Percentiles rank a stretch among this genome's conserved stretches.
These are phyloP conservation scores for Coregonus ussuriensis DNA, from an alignment of 2,797 vertebrate genomes.

Conservation along the genomic window DNA sequence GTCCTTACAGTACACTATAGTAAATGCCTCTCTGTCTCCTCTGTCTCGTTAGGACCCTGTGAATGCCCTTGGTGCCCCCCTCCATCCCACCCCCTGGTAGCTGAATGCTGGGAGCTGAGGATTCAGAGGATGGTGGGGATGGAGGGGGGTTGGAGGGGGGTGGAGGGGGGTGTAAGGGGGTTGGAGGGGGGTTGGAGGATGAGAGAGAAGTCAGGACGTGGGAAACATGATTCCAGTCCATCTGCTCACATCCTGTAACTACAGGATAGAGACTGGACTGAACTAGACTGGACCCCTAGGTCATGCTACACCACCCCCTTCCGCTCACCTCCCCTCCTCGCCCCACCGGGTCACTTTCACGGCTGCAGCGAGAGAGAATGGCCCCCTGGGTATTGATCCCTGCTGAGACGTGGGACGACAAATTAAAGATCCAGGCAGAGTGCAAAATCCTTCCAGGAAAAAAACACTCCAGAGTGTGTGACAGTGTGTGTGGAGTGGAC, in stretches of 20 bases:
- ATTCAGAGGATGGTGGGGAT: conserved; percentile 15
- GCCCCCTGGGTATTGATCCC: conserved; percentile 13
- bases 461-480: conserved; percentile 72
- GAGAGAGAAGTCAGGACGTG: conserved; percentile 66
- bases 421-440: conserved; percentile 60
- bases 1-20: no score
- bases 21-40: no score
- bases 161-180: no score
- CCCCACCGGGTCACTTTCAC: conserved; percentile 24
- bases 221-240: conserved; percentile 73
- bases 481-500: conserved; percentile 35
- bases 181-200: conserved; percentile 2
- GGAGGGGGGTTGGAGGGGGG: conserved; percentile 21
- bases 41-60: not conserved
- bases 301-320: conserved; percentile 26
- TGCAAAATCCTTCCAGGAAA: conserved; percentile 74
- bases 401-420: conserved; percentile 51
- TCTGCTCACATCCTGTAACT: conserved; percentile 76
- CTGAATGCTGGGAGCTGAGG: conserved; percentile 18
- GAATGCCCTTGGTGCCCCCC: conserved; percentile 28
- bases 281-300: conserved; percentile 49
- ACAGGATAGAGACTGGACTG: conserved; percentile 69
- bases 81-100: conserved; percentile 13
- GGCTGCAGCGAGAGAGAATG: no score
- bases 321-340: conserved; percentile 23